Conservation (phyloP, 2,113 vertebrate species). For the Myocastor coypus region DNA sequence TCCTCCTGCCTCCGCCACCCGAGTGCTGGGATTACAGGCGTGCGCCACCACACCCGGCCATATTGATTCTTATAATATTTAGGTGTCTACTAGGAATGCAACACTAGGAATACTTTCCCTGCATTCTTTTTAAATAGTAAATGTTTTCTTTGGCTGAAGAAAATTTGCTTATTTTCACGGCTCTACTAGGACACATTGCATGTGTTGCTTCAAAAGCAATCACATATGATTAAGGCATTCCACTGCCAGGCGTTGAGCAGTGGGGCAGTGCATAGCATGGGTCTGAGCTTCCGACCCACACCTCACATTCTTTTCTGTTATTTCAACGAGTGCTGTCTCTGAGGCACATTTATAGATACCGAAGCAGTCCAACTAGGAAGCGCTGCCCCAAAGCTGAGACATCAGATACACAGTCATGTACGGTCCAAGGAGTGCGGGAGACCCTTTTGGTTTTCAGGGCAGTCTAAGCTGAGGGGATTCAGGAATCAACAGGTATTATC, state of each 20-base stretch:
- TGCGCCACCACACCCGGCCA: too few species aligned
- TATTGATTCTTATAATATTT: conserved; percentile 50
- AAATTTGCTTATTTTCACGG: conserved; percentile 21
- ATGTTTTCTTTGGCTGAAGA: conserved; percentile 4
- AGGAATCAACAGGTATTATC: neutral
- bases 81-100: neutral
- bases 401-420: neutral
- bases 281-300: neutral
- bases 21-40: too few species aligned
- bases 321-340: neutral
- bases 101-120: conserved; percentile 1
- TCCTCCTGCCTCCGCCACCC: too few species aligned
- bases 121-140: neutral
- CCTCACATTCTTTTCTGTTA: neutral
- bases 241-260: neutral
- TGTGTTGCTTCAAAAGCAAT: neutral
- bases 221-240: neutral
- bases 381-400: neutral
- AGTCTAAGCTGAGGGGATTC: neutral
- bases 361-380: neutral
- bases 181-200: neutral
- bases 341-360: neutral
- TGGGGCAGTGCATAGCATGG: accelerated
- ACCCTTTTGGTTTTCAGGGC: neutral
- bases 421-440: neutral